Evolutionary conservation across 1,140 invertebrate species (phyloP), one percentile per base, ranked within the genome.

Genomic region (Macrobrachium nipponense): DNA sequence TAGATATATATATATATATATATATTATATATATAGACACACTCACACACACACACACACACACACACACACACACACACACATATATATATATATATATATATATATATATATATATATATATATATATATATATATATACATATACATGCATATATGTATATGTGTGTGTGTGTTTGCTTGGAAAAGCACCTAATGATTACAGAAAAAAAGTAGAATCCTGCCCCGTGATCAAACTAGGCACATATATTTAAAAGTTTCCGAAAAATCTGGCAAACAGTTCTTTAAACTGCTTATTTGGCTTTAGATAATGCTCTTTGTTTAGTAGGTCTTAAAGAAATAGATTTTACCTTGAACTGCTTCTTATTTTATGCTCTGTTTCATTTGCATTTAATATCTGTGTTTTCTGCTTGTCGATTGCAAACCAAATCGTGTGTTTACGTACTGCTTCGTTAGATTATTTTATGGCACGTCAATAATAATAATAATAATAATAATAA

Each of bases 21-120:
- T 51, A 18, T 18, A 10, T 77, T 10, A 17, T 36, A 15, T 18
- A 51, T 36, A 66, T 66, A 66, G 7, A 8, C 23, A 66, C 15
- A 66, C 15, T 7, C 23, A 27, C 8, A 66, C 12, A 66, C 23
- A 66, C 15, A 66, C 51, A 36, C 27, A 36, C 27, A 36, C 27
- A 36, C 27, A 36, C n/a, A 62, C n/a, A 62, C n/a, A 62, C n/a
- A 62, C n/a, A 62, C n/a, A 62, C n/a, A 62, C n/a, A 62, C n/a
- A 62, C n/a, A 62, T 5, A 62, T 62, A 62, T 62, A 62, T 5
- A 62, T 62, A 62, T 62, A 62, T 62, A 62, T 62, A 62, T 62
- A 62, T 62, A 62, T 62, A 62, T 62, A 62, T 62, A 62, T 62
- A 62, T 62, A n/a, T 62, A 62, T 62, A n/a, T 62, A 62, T 62